Conservation (phyloP, 2,113 vertebrate genomes). For the Taurulus bubalis region DNA sequence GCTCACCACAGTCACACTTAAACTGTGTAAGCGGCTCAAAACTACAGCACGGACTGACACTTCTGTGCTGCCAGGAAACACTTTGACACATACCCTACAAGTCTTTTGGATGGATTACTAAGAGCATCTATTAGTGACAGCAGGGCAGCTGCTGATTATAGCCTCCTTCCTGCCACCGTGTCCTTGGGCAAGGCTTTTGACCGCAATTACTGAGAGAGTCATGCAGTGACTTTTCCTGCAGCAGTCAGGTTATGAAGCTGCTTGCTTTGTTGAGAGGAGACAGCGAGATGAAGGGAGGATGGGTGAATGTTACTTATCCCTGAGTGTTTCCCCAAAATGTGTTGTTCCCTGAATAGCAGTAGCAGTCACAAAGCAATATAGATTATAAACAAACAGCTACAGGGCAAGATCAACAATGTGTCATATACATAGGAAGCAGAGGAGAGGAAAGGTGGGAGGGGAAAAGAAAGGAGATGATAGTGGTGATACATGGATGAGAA, state of each 20-base stretch:
- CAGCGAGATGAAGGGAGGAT: background rate
- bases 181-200: constrained; percentile 65
- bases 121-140: constrained; percentile 35
- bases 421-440: background rate
- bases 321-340: constrained; percentile 15
- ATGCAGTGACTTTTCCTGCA: constrained; percentile 29
- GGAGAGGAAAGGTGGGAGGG: background rate
- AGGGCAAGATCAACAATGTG: background rate
- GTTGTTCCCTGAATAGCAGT: no score
- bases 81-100: constrained; percentile 12
- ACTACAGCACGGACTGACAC: no score
- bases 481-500: background rate
- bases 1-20: no score
- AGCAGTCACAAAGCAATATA: background rate
- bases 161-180: constrained; percentile 40
- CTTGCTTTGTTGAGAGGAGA: constrained; percentile 29
- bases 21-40: no score
- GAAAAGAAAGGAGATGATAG: background rate
- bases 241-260: constrained; percentile 22
- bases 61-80: background rate
- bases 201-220: constrained; percentile 62
- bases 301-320: background rate
- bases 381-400: background rate
- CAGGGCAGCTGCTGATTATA: constrained; percentile 48
- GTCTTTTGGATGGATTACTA: constrained; percentile 24